Conservation (phyloP, 2,113 vertebrate species). For the Capreolus pygargus region DNA sequence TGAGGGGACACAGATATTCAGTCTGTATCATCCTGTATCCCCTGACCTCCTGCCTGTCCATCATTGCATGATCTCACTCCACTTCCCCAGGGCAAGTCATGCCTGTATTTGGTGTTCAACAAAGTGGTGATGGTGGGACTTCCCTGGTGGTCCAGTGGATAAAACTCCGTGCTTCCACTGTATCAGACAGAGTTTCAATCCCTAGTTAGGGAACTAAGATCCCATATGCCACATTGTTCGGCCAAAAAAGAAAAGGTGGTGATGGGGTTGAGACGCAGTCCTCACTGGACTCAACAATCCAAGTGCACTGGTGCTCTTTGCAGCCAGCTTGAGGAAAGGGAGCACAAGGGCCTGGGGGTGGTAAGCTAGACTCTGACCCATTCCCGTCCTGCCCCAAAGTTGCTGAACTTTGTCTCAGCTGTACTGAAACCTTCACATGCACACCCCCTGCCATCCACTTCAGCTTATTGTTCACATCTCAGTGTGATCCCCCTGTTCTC, state of each 20-base stretch:
- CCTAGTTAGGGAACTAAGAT: neutral
- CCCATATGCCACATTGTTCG: neutral
- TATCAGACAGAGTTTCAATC: neutral
- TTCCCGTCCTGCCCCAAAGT: neutral
- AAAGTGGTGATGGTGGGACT: neutral
- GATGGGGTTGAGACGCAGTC: neutral
- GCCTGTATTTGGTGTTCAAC: neutral
- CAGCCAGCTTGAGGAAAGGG: neutral
- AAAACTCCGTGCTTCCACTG: neutral
- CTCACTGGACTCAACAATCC: neutral
- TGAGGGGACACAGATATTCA: neutral
- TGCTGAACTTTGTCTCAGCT: neutral
- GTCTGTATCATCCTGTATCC: neutral
- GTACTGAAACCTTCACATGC: neutral
- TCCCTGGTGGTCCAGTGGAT: neutral
- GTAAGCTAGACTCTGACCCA: neutral
- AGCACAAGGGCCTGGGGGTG: accelerated
- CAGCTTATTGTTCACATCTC: neutral
- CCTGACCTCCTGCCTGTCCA: neutral
- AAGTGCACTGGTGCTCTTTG: accelerated
- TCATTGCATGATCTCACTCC: no score
- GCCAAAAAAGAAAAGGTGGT: neutral
- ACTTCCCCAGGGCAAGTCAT: neutral
- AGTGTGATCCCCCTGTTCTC: neutral
- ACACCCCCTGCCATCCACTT: neutral